These are phyloP conservation scores for Hypotaenidia okinawae DNA, from an alignment of 2,797 vertebrate species.

Conservation along the genomic window DNA sequence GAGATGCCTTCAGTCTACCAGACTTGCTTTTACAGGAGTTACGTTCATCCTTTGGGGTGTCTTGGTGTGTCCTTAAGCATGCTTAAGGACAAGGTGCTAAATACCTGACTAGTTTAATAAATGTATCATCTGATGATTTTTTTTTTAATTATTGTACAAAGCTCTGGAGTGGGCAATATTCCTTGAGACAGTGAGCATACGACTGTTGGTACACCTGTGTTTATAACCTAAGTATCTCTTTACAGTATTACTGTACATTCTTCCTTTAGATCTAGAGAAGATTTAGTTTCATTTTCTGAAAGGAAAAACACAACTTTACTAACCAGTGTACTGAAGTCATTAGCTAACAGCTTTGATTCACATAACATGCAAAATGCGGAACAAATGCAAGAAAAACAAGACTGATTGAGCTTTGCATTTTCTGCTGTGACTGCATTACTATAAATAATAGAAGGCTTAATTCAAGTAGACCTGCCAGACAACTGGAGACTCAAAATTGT, in stretches of 20 bases:
- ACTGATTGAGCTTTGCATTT: background rate
- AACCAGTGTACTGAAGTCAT: background rate
- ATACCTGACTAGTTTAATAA: background rate
- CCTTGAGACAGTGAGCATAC: background rate
- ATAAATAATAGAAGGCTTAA: background rate
- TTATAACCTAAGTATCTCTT: background rate
- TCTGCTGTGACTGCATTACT: background rate
- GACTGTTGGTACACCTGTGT: background rate
- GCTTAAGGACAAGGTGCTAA: background rate
- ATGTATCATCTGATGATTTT: background rate
- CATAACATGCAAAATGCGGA: background rate
- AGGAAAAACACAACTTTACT: background rate
- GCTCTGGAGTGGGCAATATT: background rate
- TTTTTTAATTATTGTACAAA: background rate
- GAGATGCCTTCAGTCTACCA: background rate
- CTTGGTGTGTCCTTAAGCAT: background rate
- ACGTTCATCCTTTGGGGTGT: background rate
- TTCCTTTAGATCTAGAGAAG: background rate
- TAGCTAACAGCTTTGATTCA: background rate
- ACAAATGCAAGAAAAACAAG: background rate
- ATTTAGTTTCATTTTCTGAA: background rate
- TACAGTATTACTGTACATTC: background rate
- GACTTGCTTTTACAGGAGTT: background rate
- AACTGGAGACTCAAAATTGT: background rate
- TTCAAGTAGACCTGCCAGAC: background rate